Evolutionary conservation across 2,797 vertebrate species (phyloP).

Genomic region (Aeoliscus strigatus): DNA sequence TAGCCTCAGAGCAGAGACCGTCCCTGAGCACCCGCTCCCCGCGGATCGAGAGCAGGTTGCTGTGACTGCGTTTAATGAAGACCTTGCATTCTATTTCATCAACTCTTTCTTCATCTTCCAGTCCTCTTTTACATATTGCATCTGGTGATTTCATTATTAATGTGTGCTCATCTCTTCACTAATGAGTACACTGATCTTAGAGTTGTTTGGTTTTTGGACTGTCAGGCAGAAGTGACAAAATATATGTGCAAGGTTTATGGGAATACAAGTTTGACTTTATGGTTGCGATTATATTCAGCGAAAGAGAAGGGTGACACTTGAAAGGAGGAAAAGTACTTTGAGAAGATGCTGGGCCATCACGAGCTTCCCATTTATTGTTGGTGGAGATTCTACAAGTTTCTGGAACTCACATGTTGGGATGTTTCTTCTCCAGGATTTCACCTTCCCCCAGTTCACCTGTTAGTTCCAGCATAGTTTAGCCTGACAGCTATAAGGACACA

Average conservation of each 20-base stretch:
- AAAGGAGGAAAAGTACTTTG: no score
- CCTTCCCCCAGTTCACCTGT: conserved; percentile 37
- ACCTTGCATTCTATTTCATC: conserved; percentile 72
- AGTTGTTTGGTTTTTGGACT: conserved; percentile 25
- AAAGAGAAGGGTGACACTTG: no score
- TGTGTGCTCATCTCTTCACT: conserved; percentile 40
- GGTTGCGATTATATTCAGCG: no score
- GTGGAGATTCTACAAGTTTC: no score
- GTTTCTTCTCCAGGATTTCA: no score
- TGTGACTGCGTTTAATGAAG: conserved; percentile 62
- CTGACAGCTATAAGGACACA: conserved; percentile 32
- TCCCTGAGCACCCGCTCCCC: conserved; percentile 42
- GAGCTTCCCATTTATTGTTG: no score
- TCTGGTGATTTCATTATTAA: conserved; percentile 52
- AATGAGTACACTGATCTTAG: conserved; percentile 49
- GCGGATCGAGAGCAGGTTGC: conserved; percentile 48
- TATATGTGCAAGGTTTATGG: no score
- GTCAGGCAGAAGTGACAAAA: conserved; percentile 23
- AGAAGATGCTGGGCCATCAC: no score
- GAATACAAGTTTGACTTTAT: no score
- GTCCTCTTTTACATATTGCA: conserved; percentile 23
- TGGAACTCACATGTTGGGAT: no score
- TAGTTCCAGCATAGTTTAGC: conserved; percentile 31
- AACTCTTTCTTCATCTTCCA: conserved; percentile 55
- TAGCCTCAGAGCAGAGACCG: conserved; percentile 44